These are phyloP conservation scores for Porites rus DNA, from an alignment of 92 coral and sea anemone genomes.

Conservation along the genomic window DNA sequence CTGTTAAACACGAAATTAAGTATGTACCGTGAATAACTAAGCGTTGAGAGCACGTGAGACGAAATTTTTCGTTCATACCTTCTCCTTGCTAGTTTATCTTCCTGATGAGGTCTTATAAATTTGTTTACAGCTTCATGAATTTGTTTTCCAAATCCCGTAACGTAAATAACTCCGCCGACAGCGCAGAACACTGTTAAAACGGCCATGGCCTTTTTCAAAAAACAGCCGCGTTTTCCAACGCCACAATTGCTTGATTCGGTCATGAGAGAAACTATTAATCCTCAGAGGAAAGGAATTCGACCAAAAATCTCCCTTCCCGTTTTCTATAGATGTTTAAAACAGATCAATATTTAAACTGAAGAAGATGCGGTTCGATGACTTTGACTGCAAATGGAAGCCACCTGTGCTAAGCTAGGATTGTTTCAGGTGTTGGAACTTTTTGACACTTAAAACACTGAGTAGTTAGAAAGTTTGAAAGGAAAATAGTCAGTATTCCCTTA, in stretches of 20 bases:
- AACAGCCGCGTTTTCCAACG: not conserved
- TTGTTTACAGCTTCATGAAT: constrained; percentile 1
- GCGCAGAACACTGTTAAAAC: constrained; percentile 33
- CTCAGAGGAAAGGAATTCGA: not conserved
- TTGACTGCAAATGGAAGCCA: not conserved
- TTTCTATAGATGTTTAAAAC: not conserved
- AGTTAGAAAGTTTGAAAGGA: no score
- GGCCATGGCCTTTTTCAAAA: not conserved
- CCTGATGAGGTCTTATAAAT: not conserved
- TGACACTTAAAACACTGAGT: no score
- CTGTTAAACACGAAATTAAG: not conserved
- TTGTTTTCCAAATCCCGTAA: constrained; percentile 41
- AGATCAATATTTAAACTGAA: constrained; percentile 27
- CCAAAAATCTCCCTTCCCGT: not conserved
- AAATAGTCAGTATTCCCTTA: no score
- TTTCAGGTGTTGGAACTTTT: not conserved
- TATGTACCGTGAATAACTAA: not conserved
- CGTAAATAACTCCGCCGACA: constrained; percentile 33
- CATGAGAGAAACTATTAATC: not conserved
- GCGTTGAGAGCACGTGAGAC: not conserved
- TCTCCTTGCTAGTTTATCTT: constrained; percentile 8
- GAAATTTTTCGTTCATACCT: not conserved
- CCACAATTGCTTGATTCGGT: not conserved
- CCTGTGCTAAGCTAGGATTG: not conserved
- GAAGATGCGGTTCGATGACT: constrained; percentile 4